Evolutionary conservation across 2,113 vertebrate genomes (phyloP).

Genomic region (Grammomys surdaster): DNA sequence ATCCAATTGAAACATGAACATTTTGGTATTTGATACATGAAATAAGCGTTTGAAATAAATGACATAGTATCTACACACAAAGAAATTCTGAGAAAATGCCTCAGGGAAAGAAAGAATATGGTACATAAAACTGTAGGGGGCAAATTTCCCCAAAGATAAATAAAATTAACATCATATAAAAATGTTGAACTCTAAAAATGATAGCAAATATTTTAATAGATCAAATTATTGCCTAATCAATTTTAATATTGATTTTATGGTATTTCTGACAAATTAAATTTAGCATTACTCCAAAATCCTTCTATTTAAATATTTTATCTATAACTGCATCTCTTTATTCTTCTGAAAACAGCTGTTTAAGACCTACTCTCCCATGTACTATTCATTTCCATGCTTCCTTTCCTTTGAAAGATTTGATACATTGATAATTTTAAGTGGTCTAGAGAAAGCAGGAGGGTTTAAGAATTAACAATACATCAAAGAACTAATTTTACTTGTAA

Average conservation of each 20-base stretch:
- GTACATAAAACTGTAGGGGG: background rate
- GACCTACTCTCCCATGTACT: background rate
- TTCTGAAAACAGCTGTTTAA: background rate
- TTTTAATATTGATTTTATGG: background rate
- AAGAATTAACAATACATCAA: constrained; percentile 23
- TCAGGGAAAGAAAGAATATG: background rate
- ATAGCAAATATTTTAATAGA: background rate
- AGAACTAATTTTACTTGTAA: constrained; percentile 29
- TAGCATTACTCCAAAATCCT: background rate
- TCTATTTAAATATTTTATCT: background rate
- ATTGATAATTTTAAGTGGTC: background rate
- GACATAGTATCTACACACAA: background rate
- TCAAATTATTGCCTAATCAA: background rate
- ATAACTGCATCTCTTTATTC: background rate
- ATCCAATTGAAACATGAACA: background rate
- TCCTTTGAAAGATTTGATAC: background rate
- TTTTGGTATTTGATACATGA: background rate
- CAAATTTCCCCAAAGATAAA: background rate
- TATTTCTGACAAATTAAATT: background rate
- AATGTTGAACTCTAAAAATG: background rate
- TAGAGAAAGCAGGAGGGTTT: background rate
- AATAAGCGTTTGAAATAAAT: background rate
- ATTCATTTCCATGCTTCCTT: background rate
- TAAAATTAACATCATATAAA: background rate
- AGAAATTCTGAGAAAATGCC: background rate